Evolutionary conservation across 1,140 invertebrate species (phyloP).

Genomic region (Apolygus lucorum): DNA sequence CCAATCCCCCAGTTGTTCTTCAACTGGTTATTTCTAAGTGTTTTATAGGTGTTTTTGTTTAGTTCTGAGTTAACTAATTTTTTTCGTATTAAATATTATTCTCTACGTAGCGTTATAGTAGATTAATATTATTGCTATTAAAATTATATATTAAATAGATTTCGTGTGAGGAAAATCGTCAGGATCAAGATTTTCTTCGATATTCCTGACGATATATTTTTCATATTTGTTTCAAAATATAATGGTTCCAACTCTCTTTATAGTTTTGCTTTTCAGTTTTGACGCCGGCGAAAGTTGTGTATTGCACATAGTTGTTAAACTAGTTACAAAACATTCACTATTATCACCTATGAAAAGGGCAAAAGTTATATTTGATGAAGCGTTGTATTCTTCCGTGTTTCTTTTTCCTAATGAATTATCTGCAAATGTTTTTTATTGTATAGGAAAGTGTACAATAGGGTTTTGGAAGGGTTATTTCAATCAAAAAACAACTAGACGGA

Average conservation of each 20-base stretch:
- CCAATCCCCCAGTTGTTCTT: neutral
- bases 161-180: too few species aligned
- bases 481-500: slow-evolving; percentile 60
- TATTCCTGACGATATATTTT: too few species aligned
- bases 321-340: too few species aligned
- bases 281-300: too few species aligned
- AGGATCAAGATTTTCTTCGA: too few species aligned
- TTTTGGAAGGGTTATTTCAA: slow-evolving; percentile 68
- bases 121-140: too few species aligned
- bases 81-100: neutral
- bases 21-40: neutral
- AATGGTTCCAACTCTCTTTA: too few species aligned
- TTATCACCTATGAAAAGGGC: too few species aligned
- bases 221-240: too few species aligned
- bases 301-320: neutral
- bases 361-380: too few species aligned
- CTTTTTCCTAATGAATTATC: neutral
- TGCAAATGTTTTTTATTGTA: slow-evolving; percentile 41
- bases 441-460: slow-evolving; percentile 60
- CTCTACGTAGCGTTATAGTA: neutral
- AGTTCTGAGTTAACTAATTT: neutral
- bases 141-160: too few species aligned
- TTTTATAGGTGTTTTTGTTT: neutral
- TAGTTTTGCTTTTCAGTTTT: neutral
- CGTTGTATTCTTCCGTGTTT: neutral